Conservation (phyloP, 2,113 vertebrate genomes). For the Siniperca knerii region DNA sequence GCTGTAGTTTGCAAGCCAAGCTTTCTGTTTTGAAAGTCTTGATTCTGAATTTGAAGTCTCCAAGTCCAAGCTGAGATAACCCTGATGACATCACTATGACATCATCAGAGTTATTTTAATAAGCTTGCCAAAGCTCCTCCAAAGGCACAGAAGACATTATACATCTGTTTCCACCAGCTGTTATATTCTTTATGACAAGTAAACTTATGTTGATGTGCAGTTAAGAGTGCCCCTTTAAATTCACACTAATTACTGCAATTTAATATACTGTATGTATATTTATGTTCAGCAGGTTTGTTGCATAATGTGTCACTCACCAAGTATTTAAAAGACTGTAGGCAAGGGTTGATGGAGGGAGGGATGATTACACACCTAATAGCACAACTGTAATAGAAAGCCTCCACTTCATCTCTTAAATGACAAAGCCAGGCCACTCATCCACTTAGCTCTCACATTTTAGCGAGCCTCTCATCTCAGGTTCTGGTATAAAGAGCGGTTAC, state of each 20-base stretch:
- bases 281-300: background rate
- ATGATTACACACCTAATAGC: conserved; percentile 6
- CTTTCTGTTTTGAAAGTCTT: background rate
- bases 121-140: background rate
- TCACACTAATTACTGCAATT: background rate
- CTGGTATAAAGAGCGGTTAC: background rate
- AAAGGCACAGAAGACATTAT: background rate
- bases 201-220: background rate
- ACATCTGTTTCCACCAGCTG: background rate
- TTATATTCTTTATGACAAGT: background rate
- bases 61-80: background rate
- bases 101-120: background rate
- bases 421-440: conserved; percentile 29
- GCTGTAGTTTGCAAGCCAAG: background rate
- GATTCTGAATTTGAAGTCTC: background rate
- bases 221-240: background rate
- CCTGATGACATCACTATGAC: no score
- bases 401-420: conserved; percentile 17
- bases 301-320: background rate
- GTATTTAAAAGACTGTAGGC: background rate
- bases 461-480: conserved; percentile 16
- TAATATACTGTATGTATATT: background rate
- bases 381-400: conserved; percentile 4
- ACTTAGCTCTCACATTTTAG: conserved; percentile 4
- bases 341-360: background rate